A percentile compares a stretch with the other conserved stretches of the same genome.
phyloP scores from a whole-genome alignment of 2,113 vertebrate species.

The Lipotes vexillifer region DNA sequence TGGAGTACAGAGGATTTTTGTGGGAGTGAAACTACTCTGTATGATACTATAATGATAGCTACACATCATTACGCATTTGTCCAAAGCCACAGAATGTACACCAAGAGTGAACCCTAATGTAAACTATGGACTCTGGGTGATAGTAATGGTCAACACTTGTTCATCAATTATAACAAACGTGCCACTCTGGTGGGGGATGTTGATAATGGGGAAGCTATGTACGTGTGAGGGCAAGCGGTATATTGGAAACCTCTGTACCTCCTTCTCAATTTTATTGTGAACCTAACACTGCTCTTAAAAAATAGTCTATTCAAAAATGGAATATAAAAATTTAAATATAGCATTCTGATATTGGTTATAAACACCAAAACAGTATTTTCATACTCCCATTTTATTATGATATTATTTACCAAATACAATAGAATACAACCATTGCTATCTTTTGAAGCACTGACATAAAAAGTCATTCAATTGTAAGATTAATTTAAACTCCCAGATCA shows the following conservation, averaged over 20 bases:
- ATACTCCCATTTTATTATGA: neutral
- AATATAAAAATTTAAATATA: neutral
- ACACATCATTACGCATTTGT: neutral
- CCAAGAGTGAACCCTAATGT: neutral
- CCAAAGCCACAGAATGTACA: neutral
- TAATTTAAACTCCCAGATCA: neutral
- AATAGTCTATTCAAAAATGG: neutral
- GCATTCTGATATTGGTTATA: neutral
- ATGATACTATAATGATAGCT: neutral
- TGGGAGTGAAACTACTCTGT: neutral
- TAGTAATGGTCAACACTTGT: neutral
- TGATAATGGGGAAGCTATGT: neutral
- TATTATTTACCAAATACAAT: neutral
- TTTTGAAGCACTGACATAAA: conserved; percentile 21
- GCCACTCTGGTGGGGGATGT: neutral
- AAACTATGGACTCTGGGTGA: neutral
- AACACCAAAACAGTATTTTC: conserved; percentile 1
- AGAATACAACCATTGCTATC: neutral
- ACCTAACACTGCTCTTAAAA: neutral
- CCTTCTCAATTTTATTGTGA: neutral
- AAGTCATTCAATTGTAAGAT: neutral
- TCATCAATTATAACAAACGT: neutral
- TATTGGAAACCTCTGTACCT: neutral
- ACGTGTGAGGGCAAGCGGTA: neutral
- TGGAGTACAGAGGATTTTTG: neutral